Base-by-base conservation (phyloP, 2,888 invertebrate species). In the Cryptus viduatorius region DNA sequence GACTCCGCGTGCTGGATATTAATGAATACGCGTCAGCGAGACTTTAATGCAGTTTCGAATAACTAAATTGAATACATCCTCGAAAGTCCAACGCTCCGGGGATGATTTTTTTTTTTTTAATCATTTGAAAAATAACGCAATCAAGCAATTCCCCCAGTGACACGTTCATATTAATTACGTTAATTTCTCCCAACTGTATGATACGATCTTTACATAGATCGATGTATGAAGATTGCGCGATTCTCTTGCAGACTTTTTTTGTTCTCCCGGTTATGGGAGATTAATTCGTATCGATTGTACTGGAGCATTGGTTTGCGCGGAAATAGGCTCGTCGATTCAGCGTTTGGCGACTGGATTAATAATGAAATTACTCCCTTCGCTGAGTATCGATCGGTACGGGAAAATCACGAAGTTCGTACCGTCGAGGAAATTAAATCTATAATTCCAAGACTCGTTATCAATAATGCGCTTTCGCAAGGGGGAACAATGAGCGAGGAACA, bases 21-120 rank as follows among this genome's bases (percentile, higher is more conserved):
- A 81, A 81, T 84, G 53, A 77, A 61, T 48, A 14, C 50, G 50
- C 59, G 64, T 59, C 68, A 67, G 46, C 8, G 44, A 48, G 68
- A 68, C 37, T 42, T 76, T 76, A 19, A 76, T 79, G 48, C 10
- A 72, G 61, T 53, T 75, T 29, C 19, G 64, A 53, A 19, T 50
- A 59, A 65, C 44, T 56, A 64, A 75, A 83, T 83, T 79, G 50
- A 75, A 83, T 83, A 83, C 79, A 75, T 72, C 16, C 67, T 81
- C 14, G 24, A 50, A 31, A 64, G 53, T 77, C 53, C 31, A 77
- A 56, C 59, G 72, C 67, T 37, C 48, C 48, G 31, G 31, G 24
- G 31, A 10, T 56, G 24, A 12, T 56, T 19, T 46, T 59, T 29
- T 24, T n/a, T 59, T 29, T n/a, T 19, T 14, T 14, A 12, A 5